Base-by-base conservation (phyloP, 2,113 vertebrate species). In the Rana temporaria region DNA sequence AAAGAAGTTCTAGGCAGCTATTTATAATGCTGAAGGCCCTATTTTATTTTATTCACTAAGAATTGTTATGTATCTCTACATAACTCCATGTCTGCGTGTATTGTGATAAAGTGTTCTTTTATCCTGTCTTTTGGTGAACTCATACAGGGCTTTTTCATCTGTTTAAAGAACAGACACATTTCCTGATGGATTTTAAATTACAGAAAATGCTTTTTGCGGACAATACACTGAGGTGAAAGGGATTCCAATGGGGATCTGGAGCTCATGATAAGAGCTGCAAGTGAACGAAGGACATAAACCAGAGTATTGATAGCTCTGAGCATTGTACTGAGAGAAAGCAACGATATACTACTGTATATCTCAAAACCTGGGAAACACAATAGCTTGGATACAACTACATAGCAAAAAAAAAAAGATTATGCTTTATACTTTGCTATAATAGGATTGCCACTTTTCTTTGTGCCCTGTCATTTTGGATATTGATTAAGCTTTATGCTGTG, bases 221-320 rank as follows among this genome's bases (percentile, higher is more conserved):
- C 57, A 60, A 75, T 62, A 18, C 70, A 73, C 53, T 57, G 17
- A 56, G 52, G 52, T 38, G 30, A 74, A 60, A 11, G 30, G 20
- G n/a, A 75, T 75, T 75, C 72, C 32, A 24, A 32, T 20, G 56
- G 72, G n/a, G 53, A 75, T 75, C 56, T 75, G 72, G 56, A 75
- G 72, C 72, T 75, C 56, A 62, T 62, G 56, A 75, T 75, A 75
- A 75, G 72, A 32, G 32, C n/a, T 62, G 14, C 9, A 42, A 38
- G n/a, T 62, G 59, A 75, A 73, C 17, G 69, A 72, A 59, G 34
- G 55, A 59, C 24, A 59, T 65, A 30, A 65, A 65, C 53, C 17
- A 71, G 4, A 22, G 22, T 55, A 57, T 24, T 73, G 71, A 74
- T 19, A 74, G 16, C 7, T 19, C 22, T 53, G 7, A 20, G 66